phyloP scores from a whole-genome alignment of 2,113 vertebrate genomes.

The Erpornis zantholeuca region DNA sequence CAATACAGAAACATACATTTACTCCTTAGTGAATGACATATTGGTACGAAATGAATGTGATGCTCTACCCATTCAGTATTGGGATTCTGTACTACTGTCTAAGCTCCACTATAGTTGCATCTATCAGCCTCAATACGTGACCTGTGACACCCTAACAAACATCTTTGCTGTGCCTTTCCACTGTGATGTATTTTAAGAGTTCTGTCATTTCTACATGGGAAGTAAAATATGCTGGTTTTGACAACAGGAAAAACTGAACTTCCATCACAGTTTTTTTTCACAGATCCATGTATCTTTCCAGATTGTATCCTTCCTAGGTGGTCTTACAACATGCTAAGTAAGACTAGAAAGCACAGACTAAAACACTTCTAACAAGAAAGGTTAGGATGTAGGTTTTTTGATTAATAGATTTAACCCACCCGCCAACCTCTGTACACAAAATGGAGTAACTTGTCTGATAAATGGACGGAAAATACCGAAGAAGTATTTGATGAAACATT shows the following conservation, averaged over 20 bases:
- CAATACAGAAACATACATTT: not conserved
- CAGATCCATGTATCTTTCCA: not conserved
- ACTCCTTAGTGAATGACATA: not conserved
- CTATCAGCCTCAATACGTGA: not conserved
- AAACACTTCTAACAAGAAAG: not conserved
- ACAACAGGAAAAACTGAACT: not conserved
- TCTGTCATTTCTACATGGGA: not conserved
- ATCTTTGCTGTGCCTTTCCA: not conserved
- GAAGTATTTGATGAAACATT: not conserved
- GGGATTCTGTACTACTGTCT: not conserved
- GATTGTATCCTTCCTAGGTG: not conserved
- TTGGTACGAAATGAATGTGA: not conserved
- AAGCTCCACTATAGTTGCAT: not conserved
- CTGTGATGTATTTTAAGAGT: not conserved
- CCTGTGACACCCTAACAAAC: not conserved
- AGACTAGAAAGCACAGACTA: not conserved
- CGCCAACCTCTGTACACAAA: not conserved
- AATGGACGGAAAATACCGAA: not conserved
- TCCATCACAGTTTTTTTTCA: not conserved
- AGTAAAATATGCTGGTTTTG: not conserved
- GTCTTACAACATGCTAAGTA: not conserved
- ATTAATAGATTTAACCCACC: not conserved
- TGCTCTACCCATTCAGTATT: not conserved
- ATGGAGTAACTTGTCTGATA: not conserved
- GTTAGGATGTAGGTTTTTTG: not conserved